phyloP scores from a whole-genome alignment of 2,888 invertebrate species.

The Sthenelais limicola region DNA sequence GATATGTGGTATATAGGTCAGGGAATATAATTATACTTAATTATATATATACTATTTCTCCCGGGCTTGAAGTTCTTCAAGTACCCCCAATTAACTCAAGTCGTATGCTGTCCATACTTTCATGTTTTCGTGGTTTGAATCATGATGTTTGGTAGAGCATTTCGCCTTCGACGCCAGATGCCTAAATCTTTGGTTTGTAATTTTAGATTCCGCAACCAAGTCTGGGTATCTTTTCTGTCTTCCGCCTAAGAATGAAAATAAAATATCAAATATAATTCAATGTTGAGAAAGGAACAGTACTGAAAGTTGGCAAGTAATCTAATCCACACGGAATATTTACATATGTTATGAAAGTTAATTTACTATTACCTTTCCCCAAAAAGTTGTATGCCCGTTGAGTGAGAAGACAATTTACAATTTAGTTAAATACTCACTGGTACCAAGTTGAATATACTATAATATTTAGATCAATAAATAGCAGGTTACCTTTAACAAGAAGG shows the following conservation, averaged over 20 bases:
- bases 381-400: background rate
- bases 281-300: background rate
- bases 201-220: constrained; percentile 92
- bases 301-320: too few relatives aligned
- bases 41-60: too few relatives aligned
- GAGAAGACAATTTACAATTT: too few relatives aligned
- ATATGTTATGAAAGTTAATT: background rate
- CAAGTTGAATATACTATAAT: background rate
- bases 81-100: too few relatives aligned
- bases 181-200: constrained; percentile 93
- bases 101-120: too few relatives aligned
- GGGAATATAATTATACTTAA: too few relatives aligned
- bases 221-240: constrained; percentile 88
- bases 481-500: constrained; percentile 92
- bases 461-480: background rate
- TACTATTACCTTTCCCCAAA: background rate
- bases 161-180: constrained; percentile 91
- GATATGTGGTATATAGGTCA: too few relatives aligned
- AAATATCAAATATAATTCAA: background rate
- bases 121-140: constrained; percentile 74
- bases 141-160: constrained; percentile 97
- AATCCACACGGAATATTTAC: too few relatives aligned
- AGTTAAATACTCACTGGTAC: background rate
- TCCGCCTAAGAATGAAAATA: constrained; percentile 75
- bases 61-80: too few relatives aligned